Evolutionary conservation across 2,888 invertebrate genomes (phyloP).

Genomic region (Parnassius apollo): DNA sequence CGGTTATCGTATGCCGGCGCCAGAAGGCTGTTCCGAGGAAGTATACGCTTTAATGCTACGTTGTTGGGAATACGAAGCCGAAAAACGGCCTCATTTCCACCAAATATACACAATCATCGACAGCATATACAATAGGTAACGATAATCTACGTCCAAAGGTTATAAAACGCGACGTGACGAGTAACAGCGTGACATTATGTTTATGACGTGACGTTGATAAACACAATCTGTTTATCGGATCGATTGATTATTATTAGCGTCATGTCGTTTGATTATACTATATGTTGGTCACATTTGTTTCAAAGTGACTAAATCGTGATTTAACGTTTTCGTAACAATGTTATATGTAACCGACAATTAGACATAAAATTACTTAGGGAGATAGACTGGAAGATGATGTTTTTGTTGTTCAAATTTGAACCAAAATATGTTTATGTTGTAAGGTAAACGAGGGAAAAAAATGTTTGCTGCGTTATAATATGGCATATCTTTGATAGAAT

Average conservation of each 20-base stretch:
- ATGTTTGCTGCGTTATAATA: too few species aligned
- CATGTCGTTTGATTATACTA: constrained; percentile 1
- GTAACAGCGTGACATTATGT: background rate
- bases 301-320: background rate
- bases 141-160: constrained; percentile 1
- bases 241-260: background rate
- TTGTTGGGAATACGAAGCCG: constrained; percentile 97
- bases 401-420: too few species aligned
- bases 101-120: constrained; percentile 91
- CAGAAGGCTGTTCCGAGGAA: constrained; percentile 92
- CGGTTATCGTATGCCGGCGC: constrained; percentile 96
- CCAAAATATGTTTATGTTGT: too few species aligned
- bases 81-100: constrained; percentile 94
- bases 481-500: too few species aligned
- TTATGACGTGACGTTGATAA: background rate
- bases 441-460: too few species aligned
- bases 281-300: constrained; percentile 23
- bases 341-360: too few species aligned
- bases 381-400: too few species aligned
- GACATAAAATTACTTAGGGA: too few species aligned
- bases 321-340: too few species aligned
- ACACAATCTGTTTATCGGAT: background rate
- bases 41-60: constrained; percentile 94
- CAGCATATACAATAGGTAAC: constrained; percentile 79
- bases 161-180: background rate